Evolutionary conservation across 2,888 invertebrate species (phyloP), one percentile per base, ranked within the genome.

Genomic region (Erebia epiphron): DNA sequence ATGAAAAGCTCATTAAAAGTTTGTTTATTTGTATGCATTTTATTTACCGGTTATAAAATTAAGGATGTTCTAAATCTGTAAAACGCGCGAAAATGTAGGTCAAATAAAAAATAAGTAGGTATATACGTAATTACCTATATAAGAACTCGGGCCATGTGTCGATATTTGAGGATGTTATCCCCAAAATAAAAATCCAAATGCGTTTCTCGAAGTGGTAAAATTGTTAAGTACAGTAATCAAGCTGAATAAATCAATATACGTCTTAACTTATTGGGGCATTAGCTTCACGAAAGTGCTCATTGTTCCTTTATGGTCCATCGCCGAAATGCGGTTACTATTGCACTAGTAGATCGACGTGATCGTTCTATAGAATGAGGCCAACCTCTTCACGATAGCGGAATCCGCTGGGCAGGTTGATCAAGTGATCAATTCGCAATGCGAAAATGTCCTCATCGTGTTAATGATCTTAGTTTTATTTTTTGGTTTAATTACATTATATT

Each of bases 241-340:
- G 11, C 58, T 8, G 7, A 35, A 54, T 64, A 43, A 58, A 58
- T 46, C 58, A 41, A 67, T 57, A 35, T 35, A 49, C 21, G 13
- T 16, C n/a, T 35, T 67, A 7, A 63, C 13, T 67, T 50, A 35
- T 57, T 14, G 63, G 43, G 18, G 18, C 57, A 66, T 62, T 61
- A 65, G 43, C 50, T 67, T 52, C 52, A 61, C 46, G 46, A 57
- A 70, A 68, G 60, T 50, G 62, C 43, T 62, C 58, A 69, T 70
- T 68, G 68, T 70, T 68, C 58, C 58, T 74, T 74, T 74, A 74
- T 63, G 65, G 41, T 26, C 54, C 64, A 63, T 68, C 68, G 21
- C 18, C 46, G 18, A 69, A 66, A 62, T 68, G 60, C 43, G 52
- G 70, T 64, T 69, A 69, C 67, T 73, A 68, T 70, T 67, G 68